Percentiles rank a stretch among this genome's conserved stretches.
phyloP scores from a whole-genome alignment of 2,888 invertebrate species.

The Drymonia ruficornis region DNA sequence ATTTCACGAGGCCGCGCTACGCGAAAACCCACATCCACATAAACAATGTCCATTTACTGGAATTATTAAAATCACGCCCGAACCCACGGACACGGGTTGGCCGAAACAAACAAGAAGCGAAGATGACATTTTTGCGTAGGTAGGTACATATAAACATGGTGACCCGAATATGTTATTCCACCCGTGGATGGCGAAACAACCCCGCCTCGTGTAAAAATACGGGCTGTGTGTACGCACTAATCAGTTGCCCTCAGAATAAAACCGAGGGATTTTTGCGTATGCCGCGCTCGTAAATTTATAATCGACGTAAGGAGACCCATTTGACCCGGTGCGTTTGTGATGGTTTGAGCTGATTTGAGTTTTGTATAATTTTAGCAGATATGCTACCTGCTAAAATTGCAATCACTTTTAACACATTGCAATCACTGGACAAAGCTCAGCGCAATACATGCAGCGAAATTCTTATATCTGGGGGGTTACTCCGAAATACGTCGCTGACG shows the following conservation, averaged over 20 bases:
- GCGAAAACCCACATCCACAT: slow-evolving; percentile 12
- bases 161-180: slow-evolving; percentile 42
- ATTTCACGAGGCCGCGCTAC: slow-evolving; percentile 12
- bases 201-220: no score
- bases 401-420: no score
- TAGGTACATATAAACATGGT: slow-evolving; percentile 8
- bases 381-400: no score
- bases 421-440: no score
- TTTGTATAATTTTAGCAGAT: no score
- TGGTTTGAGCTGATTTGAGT: no score
- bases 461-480: no score
- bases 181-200: neutral
- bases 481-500: no score
- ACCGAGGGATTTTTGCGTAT: neutral
- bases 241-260: neutral
- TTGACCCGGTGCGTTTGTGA: neutral
- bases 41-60: slow-evolving; percentile 19
- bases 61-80: slow-evolving; percentile 39
- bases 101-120: slow-evolving; percentile 34
- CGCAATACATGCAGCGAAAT: no score
- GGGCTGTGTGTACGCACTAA: neutral
- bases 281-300: neutral
- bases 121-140: slow-evolving; percentile 37
- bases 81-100: slow-evolving; percentile 19
- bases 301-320: neutral